Percentiles rank a stretch among this genome's conserved stretches.
phyloP scores from a whole-genome alignment of 2,797 vertebrate species.

The Sandelia bainsii region DNA sequence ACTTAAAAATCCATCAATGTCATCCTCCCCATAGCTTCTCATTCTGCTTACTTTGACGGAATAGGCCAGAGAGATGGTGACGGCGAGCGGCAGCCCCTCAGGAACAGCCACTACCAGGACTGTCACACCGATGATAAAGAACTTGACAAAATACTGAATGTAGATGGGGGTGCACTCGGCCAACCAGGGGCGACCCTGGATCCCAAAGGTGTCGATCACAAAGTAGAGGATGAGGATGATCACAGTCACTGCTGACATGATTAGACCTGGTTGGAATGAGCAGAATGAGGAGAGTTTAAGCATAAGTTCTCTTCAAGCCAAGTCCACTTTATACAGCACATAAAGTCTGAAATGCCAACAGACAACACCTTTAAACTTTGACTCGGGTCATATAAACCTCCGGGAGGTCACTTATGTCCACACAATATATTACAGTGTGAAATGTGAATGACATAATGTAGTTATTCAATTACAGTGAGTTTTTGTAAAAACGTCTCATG shows the following conservation, averaged over 20 bases:
- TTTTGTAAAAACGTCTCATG: background rate
- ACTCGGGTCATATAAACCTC: background rate
- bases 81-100: slow-evolving; percentile 94
- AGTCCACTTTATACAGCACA: background rate
- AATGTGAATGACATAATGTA: background rate
- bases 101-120: slow-evolving; percentile 98
- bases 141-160: slow-evolving; percentile 98
- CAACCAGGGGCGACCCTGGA: slow-evolving; percentile 88
- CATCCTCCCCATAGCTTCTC: background rate
- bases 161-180: slow-evolving; percentile 95
- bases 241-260: slow-evolving; percentile 96
- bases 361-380: background rate
- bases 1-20: background rate
- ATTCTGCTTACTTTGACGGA: slow-evolving; percentile 92
- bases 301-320: background rate
- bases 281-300: background rate
- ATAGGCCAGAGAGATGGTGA: slow-evolving; percentile 97
- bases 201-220: slow-evolving; percentile 91
- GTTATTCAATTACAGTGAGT: background rate
- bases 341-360: background rate
- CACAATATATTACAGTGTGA: background rate
- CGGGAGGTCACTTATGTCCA: background rate
- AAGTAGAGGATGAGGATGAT: slow-evolving; percentile 97
- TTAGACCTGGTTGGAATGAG: slow-evolving; percentile 84
- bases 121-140: slow-evolving; percentile 98